Conservation (phyloP, 2,797 vertebrate genomes). For the Cheirogaleus major region DNA sequence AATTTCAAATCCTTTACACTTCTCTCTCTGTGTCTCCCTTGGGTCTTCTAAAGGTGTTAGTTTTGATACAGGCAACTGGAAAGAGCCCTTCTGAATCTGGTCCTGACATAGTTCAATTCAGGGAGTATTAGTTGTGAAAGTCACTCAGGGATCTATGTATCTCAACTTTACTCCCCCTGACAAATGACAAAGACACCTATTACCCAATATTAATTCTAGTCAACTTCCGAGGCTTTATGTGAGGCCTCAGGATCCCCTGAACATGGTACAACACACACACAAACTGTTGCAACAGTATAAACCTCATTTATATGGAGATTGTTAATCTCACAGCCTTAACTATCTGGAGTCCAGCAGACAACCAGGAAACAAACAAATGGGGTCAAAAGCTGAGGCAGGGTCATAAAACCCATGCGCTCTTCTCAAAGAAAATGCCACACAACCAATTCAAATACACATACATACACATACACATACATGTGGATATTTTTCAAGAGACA, state of each 20-base stretch:
- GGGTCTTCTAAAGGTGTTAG: not conserved
- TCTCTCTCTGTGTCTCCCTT: not conserved
- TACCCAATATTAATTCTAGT: not conserved
- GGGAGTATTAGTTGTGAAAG: not conserved
- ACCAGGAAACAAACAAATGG: not conserved
- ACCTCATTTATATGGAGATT: not conserved
- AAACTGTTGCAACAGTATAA: not conserved
- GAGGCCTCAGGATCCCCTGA: not conserved
- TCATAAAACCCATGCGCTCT: not conserved
- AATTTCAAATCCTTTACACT: not conserved
- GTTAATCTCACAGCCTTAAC: not conserved
- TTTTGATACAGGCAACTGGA: not conserved
- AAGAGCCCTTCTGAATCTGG: not conserved
- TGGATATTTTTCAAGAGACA: too few species aligned
- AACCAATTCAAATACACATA: not conserved
- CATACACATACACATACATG: too few species aligned
- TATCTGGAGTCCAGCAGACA: not conserved
- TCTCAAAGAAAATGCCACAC: not conserved
- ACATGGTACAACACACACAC: not conserved
- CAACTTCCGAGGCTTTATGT: not conserved
- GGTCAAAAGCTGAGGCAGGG: not conserved
- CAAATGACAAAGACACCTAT: not conserved
- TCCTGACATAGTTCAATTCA: not conserved
- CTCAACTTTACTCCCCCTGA: not conserved
- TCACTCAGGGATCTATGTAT: not conserved